Evolutionary conservation across 2,113 vertebrate species (phyloP).

Genomic region (Ceyx margarethae): DNA sequence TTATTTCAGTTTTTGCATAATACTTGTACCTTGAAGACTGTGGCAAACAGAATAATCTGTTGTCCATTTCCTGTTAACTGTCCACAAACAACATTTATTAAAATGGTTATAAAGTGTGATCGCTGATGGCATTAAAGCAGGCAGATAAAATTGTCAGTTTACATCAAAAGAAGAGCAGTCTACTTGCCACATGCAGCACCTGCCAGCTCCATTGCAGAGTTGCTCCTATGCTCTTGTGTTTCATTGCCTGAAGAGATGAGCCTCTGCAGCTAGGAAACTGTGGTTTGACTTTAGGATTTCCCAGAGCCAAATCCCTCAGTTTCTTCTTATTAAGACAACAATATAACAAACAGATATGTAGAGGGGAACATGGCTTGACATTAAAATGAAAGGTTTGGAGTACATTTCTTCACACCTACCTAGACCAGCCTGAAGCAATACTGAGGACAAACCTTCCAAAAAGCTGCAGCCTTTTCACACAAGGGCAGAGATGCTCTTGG

Average conservation of each 20-base stretch:
- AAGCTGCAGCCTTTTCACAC: not conserved
- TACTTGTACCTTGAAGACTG: not conserved
- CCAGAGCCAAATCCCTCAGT: rapidly evolving
- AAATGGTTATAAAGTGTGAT: not conserved
- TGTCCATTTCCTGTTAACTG: not conserved
- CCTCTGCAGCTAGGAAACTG: not conserved
- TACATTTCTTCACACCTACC: not conserved
- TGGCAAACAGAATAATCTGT: not conserved
- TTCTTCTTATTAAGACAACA: not conserved
- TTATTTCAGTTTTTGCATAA: not conserved
- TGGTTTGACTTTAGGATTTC: not conserved
- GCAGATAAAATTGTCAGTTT: not conserved
- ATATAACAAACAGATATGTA: not conserved
- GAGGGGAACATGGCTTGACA: not conserved
- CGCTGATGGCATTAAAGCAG: not conserved
- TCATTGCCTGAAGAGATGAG: not conserved
- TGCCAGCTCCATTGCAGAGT: not conserved
- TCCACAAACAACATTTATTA: not conserved
- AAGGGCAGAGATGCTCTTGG: not conserved
- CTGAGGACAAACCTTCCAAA: not conserved
- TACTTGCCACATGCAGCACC: not conserved
- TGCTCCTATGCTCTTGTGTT: not conserved
- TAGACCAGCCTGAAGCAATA: not conserved
- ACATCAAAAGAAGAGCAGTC: not conserved
- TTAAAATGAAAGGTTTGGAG: not conserved